Conservation (phyloP, 2,797 vertebrate species). For the Acanthurus leucopareius region DNA sequence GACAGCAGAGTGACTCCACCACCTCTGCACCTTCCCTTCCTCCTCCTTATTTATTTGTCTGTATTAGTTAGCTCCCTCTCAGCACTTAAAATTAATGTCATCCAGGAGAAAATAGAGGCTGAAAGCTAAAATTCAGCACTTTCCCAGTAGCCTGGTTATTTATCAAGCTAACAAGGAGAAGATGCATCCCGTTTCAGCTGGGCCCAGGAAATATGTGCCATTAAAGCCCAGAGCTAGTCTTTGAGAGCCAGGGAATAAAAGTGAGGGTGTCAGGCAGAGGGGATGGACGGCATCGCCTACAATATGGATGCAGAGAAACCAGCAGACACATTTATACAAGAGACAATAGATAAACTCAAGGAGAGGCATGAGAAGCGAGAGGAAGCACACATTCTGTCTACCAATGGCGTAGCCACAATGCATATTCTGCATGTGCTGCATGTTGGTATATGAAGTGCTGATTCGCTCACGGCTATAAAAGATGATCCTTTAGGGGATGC, state of each 20-base stretch:
- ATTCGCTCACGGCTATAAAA: constrained; percentile 80
- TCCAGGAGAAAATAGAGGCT: constrained; percentile 96
- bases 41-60: constrained; percentile 87
- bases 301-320: constrained; percentile 79
- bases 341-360: constrained; percentile 63
- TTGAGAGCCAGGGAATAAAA: constrained; percentile 90
- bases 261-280: constrained; percentile 80
- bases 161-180: constrained; percentile 99
- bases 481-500: constrained; percentile 75
- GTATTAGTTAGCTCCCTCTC: constrained; percentile 94
- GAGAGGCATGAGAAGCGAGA: constrained; percentile 36
- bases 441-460: constrained; percentile 74
- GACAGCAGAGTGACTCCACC: constrained; percentile 86
- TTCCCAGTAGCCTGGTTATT: constrained; percentile 98
- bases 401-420: constrained; percentile 21
- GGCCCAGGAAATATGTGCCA: constrained; percentile 92
- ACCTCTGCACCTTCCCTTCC: constrained; percentile 90
- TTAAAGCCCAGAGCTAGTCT: constrained; percentile 96
- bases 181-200: constrained; percentile 89
- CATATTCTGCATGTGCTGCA: constrained; percentile 60
- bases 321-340: constrained; percentile 79
- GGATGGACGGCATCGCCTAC: constrained; percentile 75
- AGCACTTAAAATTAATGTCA: constrained; percentile 99
- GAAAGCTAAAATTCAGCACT: constrained; percentile 98
- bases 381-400: constrained; percentile 38